phyloP scores from a whole-genome alignment of 2,113 vertebrate species.

The Circaetus gallicus region DNA sequence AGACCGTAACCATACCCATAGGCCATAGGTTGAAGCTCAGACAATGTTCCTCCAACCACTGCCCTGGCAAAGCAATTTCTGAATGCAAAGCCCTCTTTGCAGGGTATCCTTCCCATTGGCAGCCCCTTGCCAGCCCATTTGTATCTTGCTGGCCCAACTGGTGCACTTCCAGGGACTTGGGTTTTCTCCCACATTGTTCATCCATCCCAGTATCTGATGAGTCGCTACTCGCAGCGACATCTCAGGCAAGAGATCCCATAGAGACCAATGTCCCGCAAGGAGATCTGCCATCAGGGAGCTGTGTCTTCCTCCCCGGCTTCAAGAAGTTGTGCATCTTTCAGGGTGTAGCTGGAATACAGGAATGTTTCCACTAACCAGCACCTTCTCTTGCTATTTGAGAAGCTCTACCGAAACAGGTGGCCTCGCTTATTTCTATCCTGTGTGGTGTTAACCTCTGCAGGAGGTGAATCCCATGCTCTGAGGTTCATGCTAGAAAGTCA shows the following conservation, averaged over 20 bases:
- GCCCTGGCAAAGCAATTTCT: background rate
- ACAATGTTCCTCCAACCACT: background rate
- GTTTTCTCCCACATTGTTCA: background rate
- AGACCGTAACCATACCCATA: rapidly evolving
- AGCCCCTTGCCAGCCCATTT: background rate
- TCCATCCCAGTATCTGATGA: background rate
- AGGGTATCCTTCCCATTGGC: background rate
- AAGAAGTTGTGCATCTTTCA: too few species aligned
- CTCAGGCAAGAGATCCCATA: background rate
- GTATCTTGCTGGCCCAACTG: background rate
- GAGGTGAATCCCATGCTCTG: background rate
- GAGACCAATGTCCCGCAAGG: background rate
- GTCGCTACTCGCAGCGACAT: rapidly evolving
- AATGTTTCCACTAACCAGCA: background rate
- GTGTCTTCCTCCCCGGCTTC: background rate
- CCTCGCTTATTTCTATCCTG: background rate
- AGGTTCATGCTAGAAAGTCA: background rate
- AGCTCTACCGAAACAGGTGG: background rate
- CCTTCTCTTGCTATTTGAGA: background rate
- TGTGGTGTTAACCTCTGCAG: background rate
- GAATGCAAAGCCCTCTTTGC: background rate
- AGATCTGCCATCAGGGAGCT: background rate
- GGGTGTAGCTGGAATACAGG: rapidly evolving
- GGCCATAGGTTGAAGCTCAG: rapidly evolving
- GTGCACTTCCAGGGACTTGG: background rate